A percentile compares a stretch with the other conserved stretches of the same genome.
Conservation (phyloP, 2,888 invertebrate species). For the Lasioglossum oenotherae region DNA sequence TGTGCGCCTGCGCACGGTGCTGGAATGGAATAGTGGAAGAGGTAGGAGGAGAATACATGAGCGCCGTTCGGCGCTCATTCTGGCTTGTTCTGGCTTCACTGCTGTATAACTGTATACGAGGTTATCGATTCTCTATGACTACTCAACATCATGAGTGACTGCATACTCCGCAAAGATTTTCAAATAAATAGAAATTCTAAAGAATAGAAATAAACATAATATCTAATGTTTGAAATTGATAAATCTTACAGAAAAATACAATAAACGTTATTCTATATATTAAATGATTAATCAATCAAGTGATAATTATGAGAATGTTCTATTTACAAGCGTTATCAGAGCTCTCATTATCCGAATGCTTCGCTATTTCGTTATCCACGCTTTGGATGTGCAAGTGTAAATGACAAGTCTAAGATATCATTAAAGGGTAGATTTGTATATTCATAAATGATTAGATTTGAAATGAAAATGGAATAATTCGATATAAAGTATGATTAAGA, state of each 20-base stretch:
- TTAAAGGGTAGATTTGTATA: neutral
- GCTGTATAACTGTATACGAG: too few species aligned
- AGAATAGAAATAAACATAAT: neutral
- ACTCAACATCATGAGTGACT: constrained; percentile 17
- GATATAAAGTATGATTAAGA: neutral
- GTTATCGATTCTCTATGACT: constrained; percentile 4
- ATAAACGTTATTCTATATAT: neutral
- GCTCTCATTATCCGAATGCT: constrained; percentile 1
- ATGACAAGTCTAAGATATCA: constrained; percentile 3
- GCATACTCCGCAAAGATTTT: neutral
- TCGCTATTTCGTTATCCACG: constrained; percentile 10
- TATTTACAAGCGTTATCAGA: neutral
- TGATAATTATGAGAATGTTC: constrained; percentile 9
- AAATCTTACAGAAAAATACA: neutral
- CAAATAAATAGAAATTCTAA: neutral
- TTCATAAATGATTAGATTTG: neutral
- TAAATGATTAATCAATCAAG: neutral
- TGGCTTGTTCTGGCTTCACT: too few species aligned
- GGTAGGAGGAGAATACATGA: too few species aligned
- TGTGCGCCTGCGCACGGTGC: too few species aligned
- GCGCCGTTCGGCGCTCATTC: too few species aligned
- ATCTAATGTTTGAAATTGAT: neutral
- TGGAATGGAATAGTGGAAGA: too few species aligned
- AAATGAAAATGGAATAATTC: neutral
- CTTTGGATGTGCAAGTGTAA: neutral